These are phyloP conservation scores for Sciurus vulgaris DNA, from an alignment of 2,797 vertebrate species.

Conservation along the genomic window DNA sequence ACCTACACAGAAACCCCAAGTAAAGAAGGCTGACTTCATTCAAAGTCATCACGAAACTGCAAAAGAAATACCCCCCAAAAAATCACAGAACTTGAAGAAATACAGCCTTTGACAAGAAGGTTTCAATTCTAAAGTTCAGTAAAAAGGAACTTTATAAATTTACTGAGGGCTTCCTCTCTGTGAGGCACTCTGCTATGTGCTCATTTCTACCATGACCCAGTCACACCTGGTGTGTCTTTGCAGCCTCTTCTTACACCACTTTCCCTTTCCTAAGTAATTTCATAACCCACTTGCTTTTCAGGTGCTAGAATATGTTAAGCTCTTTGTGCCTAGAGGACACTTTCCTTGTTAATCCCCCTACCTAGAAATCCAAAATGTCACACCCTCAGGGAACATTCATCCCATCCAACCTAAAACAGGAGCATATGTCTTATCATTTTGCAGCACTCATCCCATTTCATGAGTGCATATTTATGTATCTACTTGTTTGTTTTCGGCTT, in stretches of 20 bases:
- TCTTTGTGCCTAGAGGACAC: not conserved
- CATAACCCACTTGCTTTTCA: not conserved
- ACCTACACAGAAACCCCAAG: not conserved
- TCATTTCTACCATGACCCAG: not conserved
- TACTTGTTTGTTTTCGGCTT: not conserved
- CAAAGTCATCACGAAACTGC: not conserved
- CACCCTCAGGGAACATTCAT: not conserved
- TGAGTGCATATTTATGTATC: not conserved
- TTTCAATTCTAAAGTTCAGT: not conserved
- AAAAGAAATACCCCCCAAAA: not conserved
- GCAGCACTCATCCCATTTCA: not conserved
- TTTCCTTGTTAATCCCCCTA: not conserved
- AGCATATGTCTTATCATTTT: not conserved
- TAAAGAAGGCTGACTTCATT: not conserved
- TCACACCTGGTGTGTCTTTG: not conserved
- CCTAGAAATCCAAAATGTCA: not conserved
- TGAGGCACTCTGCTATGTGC: not conserved
- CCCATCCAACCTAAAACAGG: not conserved
- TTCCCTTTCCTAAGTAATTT: not conserved
- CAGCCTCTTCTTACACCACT: not conserved
- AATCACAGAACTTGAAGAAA: not conserved
- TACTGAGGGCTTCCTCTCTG: not conserved
- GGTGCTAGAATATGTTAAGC: not conserved
- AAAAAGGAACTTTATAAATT: not conserved
- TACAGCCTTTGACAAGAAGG: not conserved